Percentiles rank a stretch among this genome's conserved stretches.
phyloP scores from a whole-genome alignment of 2,888 invertebrate genomes.

The Orthonychiurus folsomi region DNA sequence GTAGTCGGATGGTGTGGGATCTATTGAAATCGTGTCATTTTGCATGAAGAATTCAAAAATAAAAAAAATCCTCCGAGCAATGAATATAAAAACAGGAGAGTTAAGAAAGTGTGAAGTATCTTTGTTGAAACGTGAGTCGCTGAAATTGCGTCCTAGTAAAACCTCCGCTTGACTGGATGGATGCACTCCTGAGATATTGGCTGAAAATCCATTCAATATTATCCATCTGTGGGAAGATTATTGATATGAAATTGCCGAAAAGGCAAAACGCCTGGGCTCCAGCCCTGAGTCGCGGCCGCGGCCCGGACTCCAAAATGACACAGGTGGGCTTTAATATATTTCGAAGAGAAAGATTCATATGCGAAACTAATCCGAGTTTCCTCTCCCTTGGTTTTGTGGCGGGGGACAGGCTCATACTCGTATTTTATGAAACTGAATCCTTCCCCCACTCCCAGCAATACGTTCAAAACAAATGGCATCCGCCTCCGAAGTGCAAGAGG shows the following conservation, averaged over 20 bases:
- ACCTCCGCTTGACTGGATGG: background rate
- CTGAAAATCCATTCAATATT: background rate
- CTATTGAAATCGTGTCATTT: too few relatives aligned
- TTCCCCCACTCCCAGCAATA: background rate
- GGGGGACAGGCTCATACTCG: background rate
- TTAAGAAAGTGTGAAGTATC: background rate
- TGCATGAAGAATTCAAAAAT: too few relatives aligned
- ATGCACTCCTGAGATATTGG: background rate
- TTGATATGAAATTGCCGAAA: background rate
- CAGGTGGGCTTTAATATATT: background rate
- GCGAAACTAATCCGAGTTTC: background rate
- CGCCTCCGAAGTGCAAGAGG: background rate
- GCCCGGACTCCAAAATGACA: too few relatives aligned
- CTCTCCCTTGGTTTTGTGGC: background rate
- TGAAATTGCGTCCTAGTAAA: background rate
- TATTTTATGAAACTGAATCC: background rate
- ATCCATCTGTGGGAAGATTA: conserved; percentile 1
- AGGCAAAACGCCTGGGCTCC: too few relatives aligned
- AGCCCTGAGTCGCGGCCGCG: too few relatives aligned
- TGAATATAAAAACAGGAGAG: too few relatives aligned
- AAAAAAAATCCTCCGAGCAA: too few relatives aligned
- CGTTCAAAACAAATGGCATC: background rate
- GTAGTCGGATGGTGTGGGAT: too few relatives aligned
- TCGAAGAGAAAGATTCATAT: background rate
- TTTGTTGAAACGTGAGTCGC: background rate